Evolutionary conservation across 1,140 invertebrate genomes (phyloP), one percentile per base, ranked within the genome.

Genomic region (Plectrocnemia conspersa): DNA sequence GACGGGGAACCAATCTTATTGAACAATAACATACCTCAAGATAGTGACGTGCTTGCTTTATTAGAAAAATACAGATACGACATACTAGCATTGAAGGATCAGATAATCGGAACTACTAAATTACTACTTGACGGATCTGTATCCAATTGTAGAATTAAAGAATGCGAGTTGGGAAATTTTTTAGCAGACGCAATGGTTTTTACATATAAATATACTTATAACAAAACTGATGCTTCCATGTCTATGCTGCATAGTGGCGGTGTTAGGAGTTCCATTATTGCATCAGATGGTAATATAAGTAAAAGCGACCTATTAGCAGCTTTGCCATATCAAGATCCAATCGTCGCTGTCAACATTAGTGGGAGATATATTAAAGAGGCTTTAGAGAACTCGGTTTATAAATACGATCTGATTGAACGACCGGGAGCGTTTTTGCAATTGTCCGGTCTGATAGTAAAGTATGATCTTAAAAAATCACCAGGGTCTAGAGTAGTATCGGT

Each of bases 81-180:
- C 19, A 70, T 92, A 0, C 66, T 77, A 1, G 68, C 66, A 16
- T 61, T 82, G 40, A 77, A 79, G 1, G 66, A 72, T 10, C 62
- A 71, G 33, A 67, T 80, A 21, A 67, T 90, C 15, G 89, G 88
- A 1, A 84, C 81, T 1, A 79, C 77, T 49, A 81, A 83, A 1
- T 78, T 84, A 15, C 53, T 78, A 7, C 74, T 91, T n/a, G 77
- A 84, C 48, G 84, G 80, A 3, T 68, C 72, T 4, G 63, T 57
- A 27, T 64, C 63, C 40, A 66, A 71, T 1, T 93, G 91, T 65
- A 77, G 88, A 36, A 63, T 74, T 29, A 55, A 62, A 29, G 91
- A 95, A 68, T 94, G 91, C 65, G 93, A 91, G 67, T 71, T 94
- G 32, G 91, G 89, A 24, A 91, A 93, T 71, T 65, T 93, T 1